Evolutionary conservation across 2,888 invertebrate species (phyloP), one percentile per base, ranked within the genome.

Genomic region (Geotrupes spiniger): DNA sequence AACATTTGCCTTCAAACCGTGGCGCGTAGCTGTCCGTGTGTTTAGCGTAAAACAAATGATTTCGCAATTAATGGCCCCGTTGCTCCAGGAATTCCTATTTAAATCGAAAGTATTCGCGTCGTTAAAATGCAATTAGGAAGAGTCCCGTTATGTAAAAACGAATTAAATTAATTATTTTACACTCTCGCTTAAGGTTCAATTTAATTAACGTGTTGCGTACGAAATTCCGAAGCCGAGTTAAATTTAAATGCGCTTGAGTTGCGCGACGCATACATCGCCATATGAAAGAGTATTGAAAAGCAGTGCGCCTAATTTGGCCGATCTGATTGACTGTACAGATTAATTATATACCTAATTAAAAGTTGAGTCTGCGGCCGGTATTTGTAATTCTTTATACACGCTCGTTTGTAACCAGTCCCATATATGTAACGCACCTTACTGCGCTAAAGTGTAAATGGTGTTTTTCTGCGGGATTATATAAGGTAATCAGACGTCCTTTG

Each of bases 321-420:
- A 69, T 69, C 68, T 70, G 71, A 71, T 70, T 71, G 71, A 69
- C 67, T 63, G 68, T 56, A 64, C 59, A 63, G 66, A 70, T 70
- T 70, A 70, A 71, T 71, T 71, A 66, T 64, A 61, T 60, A 59
- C 60, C 67, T 69, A 70, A 71, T 71, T 71, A 70, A 69, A 69
- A 67, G 53, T 63, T 58, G 53, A 63, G 63, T 63, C 61, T 53
- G 60, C 57, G 54, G 58, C 52, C 53, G 53, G 62, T 60, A 63
- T 62, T 69, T 65, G 66, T 63, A 62, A 71, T 70, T 70, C 70
- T 51, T 59, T 48, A 53, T 49, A 59, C 69, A 65, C 51, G 52
- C 46, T 54, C 50, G 53, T 54, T 53, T 44, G 55, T 55, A 58
- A 62, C 63, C 64, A 59, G 55, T 61, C 60, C 69, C 69, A 56